phyloP scores from a whole-genome alignment of 1,140 invertebrate genomes.

The Antheraea mylitta region DNA sequence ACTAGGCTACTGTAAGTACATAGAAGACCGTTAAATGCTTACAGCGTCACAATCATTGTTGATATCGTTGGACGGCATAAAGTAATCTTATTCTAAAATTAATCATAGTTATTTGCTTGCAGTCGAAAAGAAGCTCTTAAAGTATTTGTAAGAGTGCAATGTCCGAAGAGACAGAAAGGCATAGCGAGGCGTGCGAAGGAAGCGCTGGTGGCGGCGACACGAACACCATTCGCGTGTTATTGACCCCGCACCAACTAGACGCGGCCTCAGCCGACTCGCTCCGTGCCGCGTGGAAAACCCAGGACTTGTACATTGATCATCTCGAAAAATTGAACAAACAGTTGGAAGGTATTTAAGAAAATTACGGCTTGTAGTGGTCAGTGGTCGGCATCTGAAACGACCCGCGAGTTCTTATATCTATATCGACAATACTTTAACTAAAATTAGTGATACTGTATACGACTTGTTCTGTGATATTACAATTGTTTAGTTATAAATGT shows the following conservation, averaged over 20 bases:
- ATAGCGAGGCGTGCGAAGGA: slow-evolving; percentile 62
- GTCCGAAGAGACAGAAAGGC: slow-evolving; percentile 71
- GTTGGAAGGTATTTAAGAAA: slow-evolving; percentile 78
- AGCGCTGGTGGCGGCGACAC: slow-evolving; percentile 53
- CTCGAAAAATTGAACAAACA: slow-evolving; percentile 77
- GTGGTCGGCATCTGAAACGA: slow-evolving; percentile 50
- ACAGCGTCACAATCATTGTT: background rate
- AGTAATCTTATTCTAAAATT: slow-evolving; percentile 44
- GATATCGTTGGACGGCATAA: slow-evolving; percentile 32
- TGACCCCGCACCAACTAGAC: slow-evolving; percentile 71
- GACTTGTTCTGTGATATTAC: slow-evolving; percentile 63
- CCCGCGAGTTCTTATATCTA: slow-evolving; percentile 62
- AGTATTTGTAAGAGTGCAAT: slow-evolving; percentile 69
- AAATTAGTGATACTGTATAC: slow-evolving; percentile 40
- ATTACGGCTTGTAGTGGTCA: slow-evolving; percentile 69
- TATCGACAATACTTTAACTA: slow-evolving; percentile 78
- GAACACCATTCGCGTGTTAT: slow-evolving; percentile 65
- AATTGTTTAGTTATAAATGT: slow-evolving; percentile 64
- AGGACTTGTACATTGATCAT: slow-evolving; percentile 77
- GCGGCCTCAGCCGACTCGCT: slow-evolving; percentile 65
- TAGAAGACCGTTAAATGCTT: background rate
- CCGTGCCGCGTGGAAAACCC: slow-evolving; percentile 71
- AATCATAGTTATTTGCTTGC: slow-evolving; percentile 60
- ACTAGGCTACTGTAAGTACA: slow-evolving; percentile 15
- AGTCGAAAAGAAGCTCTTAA: slow-evolving; percentile 63